Evolutionary conservation across 1,140 invertebrate genomes (phyloP).

Genomic region (Antheraea mylitta): DNA sequence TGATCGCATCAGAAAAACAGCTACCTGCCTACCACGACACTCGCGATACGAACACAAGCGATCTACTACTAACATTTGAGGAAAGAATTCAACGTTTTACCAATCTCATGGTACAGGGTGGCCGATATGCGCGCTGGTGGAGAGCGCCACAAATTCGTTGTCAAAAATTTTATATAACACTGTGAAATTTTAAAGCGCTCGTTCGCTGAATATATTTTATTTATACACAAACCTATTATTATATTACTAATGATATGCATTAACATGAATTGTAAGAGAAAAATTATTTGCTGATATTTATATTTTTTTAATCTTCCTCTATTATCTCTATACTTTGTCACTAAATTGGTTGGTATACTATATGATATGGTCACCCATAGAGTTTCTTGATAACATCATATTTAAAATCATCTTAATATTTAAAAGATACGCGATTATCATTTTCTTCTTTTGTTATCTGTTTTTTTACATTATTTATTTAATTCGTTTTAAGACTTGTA

Average conservation of each 20-base stretch:
- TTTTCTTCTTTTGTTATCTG: no score
- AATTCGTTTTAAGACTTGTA: no score
- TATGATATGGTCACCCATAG: no score
- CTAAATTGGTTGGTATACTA: no score
- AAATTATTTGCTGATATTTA: no score
- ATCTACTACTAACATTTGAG: conserved; percentile 7
- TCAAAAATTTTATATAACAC: conserved; percentile 62
- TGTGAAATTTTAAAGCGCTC: conserved; percentile 40
- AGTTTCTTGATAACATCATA: no score
- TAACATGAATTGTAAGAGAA: no score
- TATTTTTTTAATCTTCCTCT: no score
- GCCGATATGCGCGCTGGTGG: conserved; percentile 46
- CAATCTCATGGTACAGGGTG: conserved; percentile 43
- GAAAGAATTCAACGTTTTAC: conserved; percentile 5
- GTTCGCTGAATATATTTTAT: neutral
- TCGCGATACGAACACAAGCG: neutral
- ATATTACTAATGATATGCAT: neutral
- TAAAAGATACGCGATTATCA: no score
- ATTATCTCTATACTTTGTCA: no score
- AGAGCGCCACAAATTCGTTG: conserved; percentile 60
- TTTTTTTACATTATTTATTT: no score
- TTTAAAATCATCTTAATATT: no score
- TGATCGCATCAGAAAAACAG: conserved; percentile 74
- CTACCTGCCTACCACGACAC: conserved; percentile 51
- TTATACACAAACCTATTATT: neutral